Evolutionary conservation across 2,797 vertebrate genomes (phyloP), one percentile per base, ranked within the genome.

Genomic region (Poeciliopsis gracilis): DNA sequence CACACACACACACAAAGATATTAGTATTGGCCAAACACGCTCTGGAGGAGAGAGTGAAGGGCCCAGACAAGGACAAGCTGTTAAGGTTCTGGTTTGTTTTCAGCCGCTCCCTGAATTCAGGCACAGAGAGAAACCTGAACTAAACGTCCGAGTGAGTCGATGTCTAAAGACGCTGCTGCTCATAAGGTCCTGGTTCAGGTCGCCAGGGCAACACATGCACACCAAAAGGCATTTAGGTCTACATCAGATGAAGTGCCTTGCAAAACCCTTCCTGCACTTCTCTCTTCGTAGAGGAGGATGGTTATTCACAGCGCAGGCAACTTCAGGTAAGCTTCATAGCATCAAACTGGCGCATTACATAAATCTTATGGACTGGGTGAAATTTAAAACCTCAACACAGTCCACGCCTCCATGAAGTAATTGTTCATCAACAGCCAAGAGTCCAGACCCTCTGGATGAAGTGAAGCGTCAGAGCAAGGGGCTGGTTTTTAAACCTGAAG

Each of bases 21-120:
- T 84, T 71, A 84, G 47, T 25, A 45, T 6, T 61, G 59, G 28
- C 18, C 75, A 72, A 59, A 72, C 12, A 18, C n/a, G 59, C 45
- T 75, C 57, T 67, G 53, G 25, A 53, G 71, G 47, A 76, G 11
- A 49, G 28, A 41, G 6, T 23, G 25, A 76, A 76, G 43, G 51
- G 45, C 38, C 72, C 49, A 77, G n/a, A 66, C 59, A 47, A 59
- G 59, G 43, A 77, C 72, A 25, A 11, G 57, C 15, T 73, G 67
- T 49, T 47, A 30, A 72, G 67, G 69, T 36, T 59, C 12, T 15
- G 3, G 53, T 53, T 67, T 0, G 2, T 1, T n/a, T 18, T 73
- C 47, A 51, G 18, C 18, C 9, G 16, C 23, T 73, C 47, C 20
- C 25, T 46, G 67, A 46, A 69, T n/a, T 46, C 13, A 28, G 46